Evolutionary conservation across 2,888 invertebrate species (phyloP), one percentile per base, ranked within the genome.

Genomic region (Cerastis rubricosa): DNA sequence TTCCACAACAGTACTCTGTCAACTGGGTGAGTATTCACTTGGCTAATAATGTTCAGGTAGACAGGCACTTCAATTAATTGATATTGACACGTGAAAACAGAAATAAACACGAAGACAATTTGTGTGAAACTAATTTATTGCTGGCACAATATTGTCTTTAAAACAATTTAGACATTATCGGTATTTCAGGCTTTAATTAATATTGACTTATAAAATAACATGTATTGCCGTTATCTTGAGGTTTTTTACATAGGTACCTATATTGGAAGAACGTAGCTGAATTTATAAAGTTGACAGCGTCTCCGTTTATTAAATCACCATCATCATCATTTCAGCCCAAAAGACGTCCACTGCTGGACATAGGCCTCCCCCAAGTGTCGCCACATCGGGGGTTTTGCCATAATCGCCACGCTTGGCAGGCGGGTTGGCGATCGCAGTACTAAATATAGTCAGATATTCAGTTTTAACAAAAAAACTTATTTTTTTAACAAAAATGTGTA

Each of bases 21-120:
- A 35, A 49, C 65, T 64, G 47, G 49, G 84, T 82, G 57, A 84
- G 84, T 84, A 67, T 40, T 68, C 11, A 66, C 43, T 14, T 49
- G 1, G 22, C 12, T 57, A 47, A 75, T 65, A 47, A 47, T 59
- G 17, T 76, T 40, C 47, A 61, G 9, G 22, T 47, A 22, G 22
- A 75, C 3, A 43, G 19, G 35, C 17, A 19, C 11, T 64, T 40
- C 5, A 74, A 51, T 43, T 51, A 40, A 29, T 47, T 74, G 8
- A 25, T 12, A 59, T 7, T 19, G 7, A 4, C 9, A 12, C 22
- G 17, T 47, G 2, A 22, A 25, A 17, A 4, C 3, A 17, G 3
- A 59, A 59, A 59, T 54, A 29, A n/a, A 29, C 25, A 8, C 25
- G 17, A 54, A n/a, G 5, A 12, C 12, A n/a, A 54, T n/a, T 29